Evolutionary conservation across 1,140 invertebrate genomes (phyloP), one percentile per base, ranked within the genome.

Genomic region (Atta texana): DNA sequence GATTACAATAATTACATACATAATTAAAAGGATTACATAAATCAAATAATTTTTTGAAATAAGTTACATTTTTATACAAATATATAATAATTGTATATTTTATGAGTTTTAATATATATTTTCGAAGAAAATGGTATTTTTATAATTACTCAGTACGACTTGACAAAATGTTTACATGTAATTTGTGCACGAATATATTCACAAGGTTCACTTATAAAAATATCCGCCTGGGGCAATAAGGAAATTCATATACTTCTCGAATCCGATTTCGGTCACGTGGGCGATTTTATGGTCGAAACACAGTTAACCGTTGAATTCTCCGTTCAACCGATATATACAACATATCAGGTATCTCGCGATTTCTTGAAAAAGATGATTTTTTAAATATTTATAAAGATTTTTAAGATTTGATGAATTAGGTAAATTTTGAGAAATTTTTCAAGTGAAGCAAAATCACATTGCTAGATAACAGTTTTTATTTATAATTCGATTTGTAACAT

Each of bases 271-370:
- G 28, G 82, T 75, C 28, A 49, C 24, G 51, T 44, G 57, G 75
- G n/a, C 57, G 44, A 86, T 68, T 90, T 90, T 91, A 91, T 61
- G 81, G 72, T 61, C 71, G 53, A 75, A 31, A 74, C 84, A 91
- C 77, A 86, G 86, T 90, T 88, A 86, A 88, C 88, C 86, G 81
- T 53, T 44, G 68, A 55, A 18, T 75, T 80, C 14, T 49, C 69
- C 4, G 12, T 51, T 51, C 0, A 51, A 14, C 64, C n/a, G 14
- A 12, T 8, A 8, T 8, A 8, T 10, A n/a, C n/a, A 12, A 71
- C 18, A n/a, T 57, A 74, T 24, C 61, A 44, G 21, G 0, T 34
- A 12, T 49, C 69, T 10, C 55, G 28, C 49, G 28, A 34, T 53
- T 44, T 57, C 39, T 64, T 8, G 12, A 16, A 49, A 28, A 61